Evolutionary conservation across 2,797 vertebrate genomes (phyloP), one percentile per base, ranked within the genome.

Genomic region (Staurois parvus): DNA sequence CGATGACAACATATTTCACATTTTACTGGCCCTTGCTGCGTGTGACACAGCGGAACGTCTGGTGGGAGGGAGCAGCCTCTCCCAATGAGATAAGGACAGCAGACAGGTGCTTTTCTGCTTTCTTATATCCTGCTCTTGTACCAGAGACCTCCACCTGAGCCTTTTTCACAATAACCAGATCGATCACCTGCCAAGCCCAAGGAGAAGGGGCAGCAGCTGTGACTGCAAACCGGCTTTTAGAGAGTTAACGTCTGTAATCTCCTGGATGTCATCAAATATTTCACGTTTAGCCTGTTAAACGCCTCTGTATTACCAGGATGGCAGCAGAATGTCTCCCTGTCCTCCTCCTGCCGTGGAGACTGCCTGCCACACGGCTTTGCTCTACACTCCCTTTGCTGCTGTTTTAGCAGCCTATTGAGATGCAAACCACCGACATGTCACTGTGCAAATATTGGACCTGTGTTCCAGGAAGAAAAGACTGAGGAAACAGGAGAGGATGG

Each of bases 231-330:
- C 40, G 7, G 67, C 52, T 30, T 64, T 48, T 29, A 37, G 83
- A 84, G 88, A 87, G 83, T 92, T 93, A 93, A 90, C 85, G 76
- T 34, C 8, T 86, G 89, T 90, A 89, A 91, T 92, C 90, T 88
- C 86, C 75, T 88, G 90, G 89, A 90, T 93, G 93, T 91, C 89
- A 92, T 91, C 89, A 88, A 91, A 89, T 88, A 89, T 86, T 90
- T 89, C 89, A 87, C 93, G 93, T 90, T 90, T 84, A 93, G 89
- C 93, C 89, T 95, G 91, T 95, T 94, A 94, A 89, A 88, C 89
- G 81, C 81, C 90, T 81, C 67, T 87, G 87, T 88, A 91, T 94
- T 94, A 93, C 91, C 93, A 91, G 90, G 92, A 87, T 87, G 86
- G 5, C 88, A 75, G 79, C 84, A 73, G 88, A 89, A 89, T 85